Evolutionary conservation across 1,140 invertebrate species (phyloP).

Genomic region (Tribolium madens): DNA sequence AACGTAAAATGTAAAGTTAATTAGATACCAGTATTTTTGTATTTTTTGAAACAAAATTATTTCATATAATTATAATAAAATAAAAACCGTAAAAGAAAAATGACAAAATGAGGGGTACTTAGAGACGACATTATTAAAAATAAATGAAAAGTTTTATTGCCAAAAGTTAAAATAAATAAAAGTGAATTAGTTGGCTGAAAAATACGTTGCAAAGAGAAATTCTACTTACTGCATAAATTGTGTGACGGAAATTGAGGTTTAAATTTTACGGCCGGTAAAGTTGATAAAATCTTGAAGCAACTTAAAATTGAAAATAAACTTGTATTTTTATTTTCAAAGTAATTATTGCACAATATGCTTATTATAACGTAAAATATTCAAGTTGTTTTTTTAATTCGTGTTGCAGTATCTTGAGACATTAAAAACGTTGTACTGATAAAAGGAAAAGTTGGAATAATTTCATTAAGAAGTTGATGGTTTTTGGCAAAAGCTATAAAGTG

Average conservation of each 20-base stretch:
- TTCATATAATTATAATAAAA: background rate
- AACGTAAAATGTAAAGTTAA: no score
- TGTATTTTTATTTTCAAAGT: background rate
- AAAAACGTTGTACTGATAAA: background rate
- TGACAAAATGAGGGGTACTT: background rate
- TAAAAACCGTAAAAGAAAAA: background rate
- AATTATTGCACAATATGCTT: background rate
- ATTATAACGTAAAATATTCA: background rate
- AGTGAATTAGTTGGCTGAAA: background rate
- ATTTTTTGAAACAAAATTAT: background rate
- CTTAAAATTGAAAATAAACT: background rate
- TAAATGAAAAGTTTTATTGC: background rate
- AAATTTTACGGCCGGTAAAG: background rate
- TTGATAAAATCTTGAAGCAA: background rate
- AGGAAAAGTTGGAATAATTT: background rate
- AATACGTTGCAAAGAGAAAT: background rate
- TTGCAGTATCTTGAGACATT: background rate
- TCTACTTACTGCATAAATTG: background rate
- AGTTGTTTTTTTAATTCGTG: background rate
- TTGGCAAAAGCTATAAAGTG: background rate
- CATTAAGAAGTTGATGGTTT: background rate
- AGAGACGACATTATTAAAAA: background rate
- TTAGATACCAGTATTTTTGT: no score
- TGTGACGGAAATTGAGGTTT: background rate
- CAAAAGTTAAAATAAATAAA: background rate